Base-by-base conservation (phyloP, 1,140 invertebrate species). In the Drosophila rhopaloa region DNA sequence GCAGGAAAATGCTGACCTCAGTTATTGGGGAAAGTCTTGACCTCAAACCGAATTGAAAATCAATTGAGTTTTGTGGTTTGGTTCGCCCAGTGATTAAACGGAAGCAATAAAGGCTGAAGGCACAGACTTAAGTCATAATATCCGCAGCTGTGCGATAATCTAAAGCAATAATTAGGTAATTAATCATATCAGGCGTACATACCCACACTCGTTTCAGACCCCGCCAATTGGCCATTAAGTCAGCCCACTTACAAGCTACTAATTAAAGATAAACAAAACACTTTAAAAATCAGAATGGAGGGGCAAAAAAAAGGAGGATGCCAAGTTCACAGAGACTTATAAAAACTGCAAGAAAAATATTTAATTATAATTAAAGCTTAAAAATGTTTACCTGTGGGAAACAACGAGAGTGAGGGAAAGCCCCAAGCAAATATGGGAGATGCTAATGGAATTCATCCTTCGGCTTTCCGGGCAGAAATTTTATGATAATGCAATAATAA, bases 201-300 rank as follows among this genome's bases (percentile, higher is more conserved):
- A 71, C 58, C 60, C 35, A 43, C 48, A 32, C 13, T 41, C 47
- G 48, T 54, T 46, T 50, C 47, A 55, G 10, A 7, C 38, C 24
- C 47, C 14, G 35, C 13, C 65, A 38, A 13, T 57, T 65, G 41
- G 72, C 54, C 81, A 81, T 85, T 85, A 85, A 85, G 81, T 75
- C 78, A 13, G 48, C 43, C 54, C 10, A 27, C 47, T 19, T 24
- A 65, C 60, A 65, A 63, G 70, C 74, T 58, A 72, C 84, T 86
- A 89, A 86, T 86, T 86, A 86, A 86, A 89, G 71, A 70, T 43
- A 86, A 86, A 89, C 84, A 86, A 79, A 79, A 80, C 84, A 77
- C 79, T 89, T 89, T 68, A 79, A 86, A 76, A 67, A 68, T 67
- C 47, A 74, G 55, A 54, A 72, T 50, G 44, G n/a, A 32, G 32